Evolutionary conservation across 35 echinoderm and acorn worm species (phyloP).

Genomic region (Heliocidaris erythrogramma): DNA sequence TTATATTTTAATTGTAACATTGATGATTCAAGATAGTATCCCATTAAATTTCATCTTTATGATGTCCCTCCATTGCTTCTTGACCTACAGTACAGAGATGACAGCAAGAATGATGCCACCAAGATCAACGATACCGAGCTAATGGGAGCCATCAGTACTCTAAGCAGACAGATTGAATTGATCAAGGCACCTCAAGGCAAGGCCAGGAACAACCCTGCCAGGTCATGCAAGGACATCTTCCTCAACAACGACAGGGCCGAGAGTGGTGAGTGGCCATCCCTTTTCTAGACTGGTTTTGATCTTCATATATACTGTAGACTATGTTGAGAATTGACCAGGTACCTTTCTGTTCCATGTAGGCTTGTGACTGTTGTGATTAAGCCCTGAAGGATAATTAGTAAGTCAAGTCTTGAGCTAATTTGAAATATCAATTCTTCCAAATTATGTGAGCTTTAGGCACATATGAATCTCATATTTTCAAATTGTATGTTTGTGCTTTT

Average conservation of each 20-base stretch:
- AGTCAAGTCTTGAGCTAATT: no score
- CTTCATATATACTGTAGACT: no score
- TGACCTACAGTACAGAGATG: conserved; percentile 45
- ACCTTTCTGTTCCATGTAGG: no score
- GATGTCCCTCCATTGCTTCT: not conserved
- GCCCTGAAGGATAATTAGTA: no score
- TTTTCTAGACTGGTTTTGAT: not conserved
- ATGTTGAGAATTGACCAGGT: no score
- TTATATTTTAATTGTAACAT: not conserved
- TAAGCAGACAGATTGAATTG: not conserved
- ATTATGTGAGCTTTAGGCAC: no score
- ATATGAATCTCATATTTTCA: no score
- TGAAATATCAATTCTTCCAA: no score
- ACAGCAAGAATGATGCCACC: conserved; percentile 45
- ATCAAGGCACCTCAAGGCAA: conserved; percentile 35
- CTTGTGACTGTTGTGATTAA: no score
- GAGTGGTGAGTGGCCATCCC: conserved; percentile 20
- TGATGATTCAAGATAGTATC: not conserved
- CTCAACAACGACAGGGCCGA: conserved; percentile 10
- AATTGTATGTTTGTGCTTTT: no score
- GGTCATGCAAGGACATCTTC: conserved; percentile 40
- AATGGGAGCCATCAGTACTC: not conserved
- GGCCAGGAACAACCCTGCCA: conserved; percentile 2
- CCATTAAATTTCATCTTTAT: not conserved
- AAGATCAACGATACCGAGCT: conserved; percentile 23